A percentile compares a stretch with the other conserved stretches of the same genome.
These are phyloP conservation scores for Motacilla alba DNA, from an alignment of 2,113 vertebrate genomes.

Conservation along the genomic window DNA sequence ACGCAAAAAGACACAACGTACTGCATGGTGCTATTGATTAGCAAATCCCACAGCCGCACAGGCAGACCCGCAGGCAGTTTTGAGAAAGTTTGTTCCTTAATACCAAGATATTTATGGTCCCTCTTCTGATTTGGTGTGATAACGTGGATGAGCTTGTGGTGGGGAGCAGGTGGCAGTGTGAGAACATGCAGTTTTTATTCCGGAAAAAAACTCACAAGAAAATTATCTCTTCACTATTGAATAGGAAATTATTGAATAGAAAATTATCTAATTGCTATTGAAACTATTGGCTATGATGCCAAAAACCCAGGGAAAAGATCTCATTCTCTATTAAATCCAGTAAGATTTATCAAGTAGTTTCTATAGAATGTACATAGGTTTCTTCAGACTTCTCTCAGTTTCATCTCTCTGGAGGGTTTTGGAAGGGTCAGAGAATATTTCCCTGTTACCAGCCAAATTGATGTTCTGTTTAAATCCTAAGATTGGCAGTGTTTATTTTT, in stretches of 20 bases:
- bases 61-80: slow-evolving; percentile 23
- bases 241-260: not conserved
- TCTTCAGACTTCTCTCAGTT: not conserved
- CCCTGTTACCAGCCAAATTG: not conserved
- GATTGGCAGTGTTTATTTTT: not conserved
- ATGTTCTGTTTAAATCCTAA: not conserved
- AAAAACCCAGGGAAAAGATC: not conserved
- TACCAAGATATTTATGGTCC: slow-evolving; percentile 25
- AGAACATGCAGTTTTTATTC: not conserved
- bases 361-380: not conserved
- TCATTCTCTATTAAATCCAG: not conserved
- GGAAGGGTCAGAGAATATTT: not conserved
- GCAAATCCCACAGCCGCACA: slow-evolving; percentile 37
- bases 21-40: slow-evolving; percentile 40
- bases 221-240: not conserved
- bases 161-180: slow-evolving; percentile 1
- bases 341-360: not conserved
- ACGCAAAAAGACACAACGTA: slow-evolving; percentile 6
- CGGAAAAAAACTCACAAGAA: not conserved
- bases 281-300: not conserved
- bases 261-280: not conserved
- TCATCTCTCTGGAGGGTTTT: not conserved
- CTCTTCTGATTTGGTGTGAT: not conserved
- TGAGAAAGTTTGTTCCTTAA: slow-evolving; percentile 20
- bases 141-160: not conserved